Evolutionary conservation across 2,113 vertebrate species (phyloP), one percentile per base, ranked within the genome.

Genomic region (Pedetes capensis): DNA sequence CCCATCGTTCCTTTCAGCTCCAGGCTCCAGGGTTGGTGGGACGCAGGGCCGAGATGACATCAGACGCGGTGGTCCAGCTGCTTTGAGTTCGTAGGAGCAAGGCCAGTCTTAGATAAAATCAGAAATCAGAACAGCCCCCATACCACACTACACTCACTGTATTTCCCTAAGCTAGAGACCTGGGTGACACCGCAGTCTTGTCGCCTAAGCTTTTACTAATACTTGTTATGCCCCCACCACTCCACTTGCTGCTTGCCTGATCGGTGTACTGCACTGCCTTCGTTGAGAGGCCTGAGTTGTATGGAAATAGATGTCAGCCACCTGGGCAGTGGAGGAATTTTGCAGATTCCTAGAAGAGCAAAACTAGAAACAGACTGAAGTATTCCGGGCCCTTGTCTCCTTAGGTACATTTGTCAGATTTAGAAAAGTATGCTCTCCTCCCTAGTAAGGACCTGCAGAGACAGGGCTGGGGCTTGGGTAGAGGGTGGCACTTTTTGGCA

Each of bases 391-490:
- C 13, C 1, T 34, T 11, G 55, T n/a, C 25, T 29, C 27, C 63
- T 68, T 61, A 29, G 1, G 2, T 39, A 81, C 32, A 32, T 29
- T 71, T 61, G 49, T 42, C 49, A 39, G 16, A 22, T 66, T 53
- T 79, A 64, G 39, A 64, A 92, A 75, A 59, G 9, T 17, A 34
- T 17, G 7, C 29, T 69, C 16, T 34, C 39, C 25, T 87, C 18
- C 25, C 75, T 20, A n/a, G 29, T 44, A 27, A 78, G 68, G 57
- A 87, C 37, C 47, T 78, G 32, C 27, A 51, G 69, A 68, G 51
- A 39, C 5, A 14, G 34, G n/a, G 3, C 6, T n/a, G 23, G 25
- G 10, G 53, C 0, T 25, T 51, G 42, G 6, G 9, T 10, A 23
- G 7, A 16, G 22, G 51, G 25, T 5, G 53, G 34, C 2, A 14